A percentile compares a stretch with the other conserved stretches of the same genome.
Evolutionary conservation across 1,140 invertebrate species (phyloP).

Genomic region (Caenorhabditis remanei): DNA sequence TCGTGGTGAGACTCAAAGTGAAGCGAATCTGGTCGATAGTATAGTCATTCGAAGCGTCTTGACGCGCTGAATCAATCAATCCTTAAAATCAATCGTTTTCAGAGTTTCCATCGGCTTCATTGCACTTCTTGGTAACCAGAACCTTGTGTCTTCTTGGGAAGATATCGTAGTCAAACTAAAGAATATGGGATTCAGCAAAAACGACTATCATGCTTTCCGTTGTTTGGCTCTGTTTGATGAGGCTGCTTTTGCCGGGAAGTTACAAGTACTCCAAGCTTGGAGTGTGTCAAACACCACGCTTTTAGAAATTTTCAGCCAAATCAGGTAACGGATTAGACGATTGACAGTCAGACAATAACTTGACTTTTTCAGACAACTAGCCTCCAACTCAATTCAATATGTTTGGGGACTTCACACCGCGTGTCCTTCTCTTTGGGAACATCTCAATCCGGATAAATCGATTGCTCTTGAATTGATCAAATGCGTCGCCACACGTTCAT

Average conservation of each 20-base stretch:
- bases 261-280: not conserved
- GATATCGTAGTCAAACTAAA: not conserved
- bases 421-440: not conserved
- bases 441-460: not conserved
- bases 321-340: constrained; percentile 3
- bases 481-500: not conserved
- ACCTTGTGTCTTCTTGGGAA: not conserved
- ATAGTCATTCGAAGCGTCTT: no score
- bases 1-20: no score
- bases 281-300: not conserved
- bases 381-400: not conserved
- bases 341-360: no score
- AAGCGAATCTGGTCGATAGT: no score
- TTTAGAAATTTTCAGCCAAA: not conserved
- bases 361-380: constrained; percentile 1
- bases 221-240: constrained; percentile 26
- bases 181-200: constrained; percentile 39
- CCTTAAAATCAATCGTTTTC: not conserved
- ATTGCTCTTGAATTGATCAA: constrained; percentile 16
- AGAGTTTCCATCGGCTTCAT: not conserved
- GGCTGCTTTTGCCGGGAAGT: not conserved
- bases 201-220: constrained; percentile 31
- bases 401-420: not conserved
- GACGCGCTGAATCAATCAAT: not conserved
- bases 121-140: constrained; percentile 11